Evolutionary conservation across 2,888 invertebrate species (phyloP).

Genomic region (Pollenia griseotomentosa): DNA sequence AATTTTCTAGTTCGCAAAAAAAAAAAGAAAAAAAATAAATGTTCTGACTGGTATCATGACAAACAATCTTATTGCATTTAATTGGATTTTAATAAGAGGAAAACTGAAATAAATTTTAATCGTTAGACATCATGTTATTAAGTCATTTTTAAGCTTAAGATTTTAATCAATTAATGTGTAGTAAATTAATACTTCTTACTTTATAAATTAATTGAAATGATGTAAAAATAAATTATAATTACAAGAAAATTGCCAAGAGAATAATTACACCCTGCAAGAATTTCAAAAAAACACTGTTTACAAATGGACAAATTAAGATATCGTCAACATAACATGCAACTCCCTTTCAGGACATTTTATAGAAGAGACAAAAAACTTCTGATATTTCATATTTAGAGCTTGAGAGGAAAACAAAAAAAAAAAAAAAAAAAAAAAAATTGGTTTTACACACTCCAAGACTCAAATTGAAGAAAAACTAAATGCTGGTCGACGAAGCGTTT

Average conservation of each 20-base stretch:
- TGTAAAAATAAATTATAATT: too few relatives aligned
- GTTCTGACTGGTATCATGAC: constrained; percentile 30
- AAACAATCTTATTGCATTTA: constrained; percentile 66
- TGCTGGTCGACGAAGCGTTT: too few relatives aligned
- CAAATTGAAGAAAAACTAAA: too few relatives aligned
- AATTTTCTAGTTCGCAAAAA: constrained; percentile 20
- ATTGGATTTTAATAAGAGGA: constrained; percentile 69
- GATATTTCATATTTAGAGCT: too few relatives aligned
- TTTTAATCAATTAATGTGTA: constrained; percentile 22
- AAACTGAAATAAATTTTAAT: constrained; percentile 43
- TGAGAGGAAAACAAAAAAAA: too few relatives aligned
- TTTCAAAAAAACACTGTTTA: not conserved
- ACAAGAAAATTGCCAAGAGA: not conserved
- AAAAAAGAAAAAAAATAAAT: not conserved
- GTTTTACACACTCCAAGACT: too few relatives aligned
- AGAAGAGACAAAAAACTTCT: too few relatives aligned
- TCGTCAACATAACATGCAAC: too few relatives aligned
- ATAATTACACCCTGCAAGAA: not conserved
- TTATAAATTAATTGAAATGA: too few relatives aligned
- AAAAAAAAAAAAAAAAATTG: too few relatives aligned
- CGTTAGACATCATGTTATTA: constrained; percentile 21
- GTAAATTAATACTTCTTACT: not conserved
- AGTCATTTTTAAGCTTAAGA: not conserved
- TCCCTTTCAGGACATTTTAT: too few relatives aligned
- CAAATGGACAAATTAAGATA: too few relatives aligned